A percentile compares a stretch with the other conserved stretches of the same genome.
These are phyloP conservation scores for Melinaea marsaeus DNA, from an alignment of 2,888 invertebrate species.

Conservation along the genomic window DNA sequence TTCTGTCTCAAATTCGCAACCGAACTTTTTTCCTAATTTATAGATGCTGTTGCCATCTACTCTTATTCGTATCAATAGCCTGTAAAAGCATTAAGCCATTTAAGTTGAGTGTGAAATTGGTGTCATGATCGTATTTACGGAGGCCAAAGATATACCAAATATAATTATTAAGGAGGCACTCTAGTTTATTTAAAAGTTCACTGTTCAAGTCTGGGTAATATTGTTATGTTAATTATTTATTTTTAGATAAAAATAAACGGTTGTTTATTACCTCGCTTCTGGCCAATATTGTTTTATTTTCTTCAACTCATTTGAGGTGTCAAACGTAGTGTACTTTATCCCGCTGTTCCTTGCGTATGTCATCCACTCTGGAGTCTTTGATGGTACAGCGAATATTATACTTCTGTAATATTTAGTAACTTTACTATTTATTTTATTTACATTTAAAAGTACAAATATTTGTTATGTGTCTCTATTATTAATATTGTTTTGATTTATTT, in stretches of 20 bases:
- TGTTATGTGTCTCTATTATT: too few relatives aligned
- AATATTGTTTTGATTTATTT: neutral
- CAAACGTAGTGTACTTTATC: constrained; percentile 45
- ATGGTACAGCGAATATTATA: constrained; percentile 43
- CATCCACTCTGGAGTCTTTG: constrained; percentile 45
- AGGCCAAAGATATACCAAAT: too few relatives aligned
- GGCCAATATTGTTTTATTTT: constrained; percentile 44
- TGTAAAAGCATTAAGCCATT: constrained; percentile 27
- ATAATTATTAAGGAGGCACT: too few relatives aligned
- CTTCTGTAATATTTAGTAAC: constrained; percentile 33
- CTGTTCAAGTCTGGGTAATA: neutral
- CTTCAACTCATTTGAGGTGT: constrained; percentile 39
- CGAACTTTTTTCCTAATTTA: too few relatives aligned
- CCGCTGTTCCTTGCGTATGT: constrained; percentile 41
- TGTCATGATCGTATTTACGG: too few relatives aligned
- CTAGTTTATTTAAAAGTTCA: too few relatives aligned
- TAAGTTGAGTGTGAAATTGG: too few relatives aligned
- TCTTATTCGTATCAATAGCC: constrained; percentile 33
- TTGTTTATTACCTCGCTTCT: constrained; percentile 39
- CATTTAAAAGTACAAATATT: too few relatives aligned
- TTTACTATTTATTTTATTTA: neutral
- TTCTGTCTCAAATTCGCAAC: too few relatives aligned
- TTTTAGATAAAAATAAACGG: neutral
- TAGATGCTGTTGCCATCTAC: too few relatives aligned
- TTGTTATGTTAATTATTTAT: neutral